Conservation (phyloP, 2,888 invertebrate genomes). For the Phyllotreta cruciferae region DNA sequence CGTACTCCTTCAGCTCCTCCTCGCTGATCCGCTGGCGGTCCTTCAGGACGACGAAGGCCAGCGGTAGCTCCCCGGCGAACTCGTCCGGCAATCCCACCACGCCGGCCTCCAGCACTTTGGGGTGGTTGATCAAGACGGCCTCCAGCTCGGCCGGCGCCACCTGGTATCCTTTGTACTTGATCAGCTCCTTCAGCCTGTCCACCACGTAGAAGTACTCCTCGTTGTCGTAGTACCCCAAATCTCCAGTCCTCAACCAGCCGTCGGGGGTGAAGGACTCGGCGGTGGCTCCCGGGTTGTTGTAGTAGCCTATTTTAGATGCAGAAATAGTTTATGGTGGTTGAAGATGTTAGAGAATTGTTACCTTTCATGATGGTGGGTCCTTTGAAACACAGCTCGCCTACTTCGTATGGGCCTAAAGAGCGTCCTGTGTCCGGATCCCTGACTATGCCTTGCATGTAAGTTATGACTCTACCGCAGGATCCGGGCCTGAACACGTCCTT, state of each 20-base stretch:
- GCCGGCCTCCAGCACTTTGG: constrained; percentile 77
- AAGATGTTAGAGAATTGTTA: background rate
- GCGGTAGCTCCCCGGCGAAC: constrained; percentile 76
- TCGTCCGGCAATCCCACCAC: constrained; percentile 79
- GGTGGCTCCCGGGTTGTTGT: constrained; percentile 72
- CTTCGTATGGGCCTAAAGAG: constrained; percentile 67
- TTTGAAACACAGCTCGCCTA: constrained; percentile 84
- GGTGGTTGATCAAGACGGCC: constrained; percentile 75
- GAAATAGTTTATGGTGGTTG: background rate
- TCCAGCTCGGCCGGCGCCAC: constrained; percentile 89
- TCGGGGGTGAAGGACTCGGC: constrained; percentile 71
- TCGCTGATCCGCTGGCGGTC: constrained; percentile 62
- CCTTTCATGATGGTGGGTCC: constrained; percentile 75
- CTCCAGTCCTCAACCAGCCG: constrained; percentile 82
- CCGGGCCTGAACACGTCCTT: constrained; percentile 61
- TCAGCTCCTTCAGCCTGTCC: constrained; percentile 87
- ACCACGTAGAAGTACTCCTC: constrained; percentile 82
- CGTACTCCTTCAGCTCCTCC: constrained; percentile 56
- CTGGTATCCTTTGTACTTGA: constrained; percentile 88
- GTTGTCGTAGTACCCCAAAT: constrained; percentile 81
- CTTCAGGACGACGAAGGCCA: constrained; percentile 77
- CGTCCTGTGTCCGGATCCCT: constrained; percentile 69
- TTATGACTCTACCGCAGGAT: constrained; percentile 71
- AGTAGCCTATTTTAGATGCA: constrained; percentile 69
- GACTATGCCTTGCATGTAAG: constrained; percentile 70